Evolutionary conservation across 1,140 invertebrate genomes (phyloP), one percentile per base, ranked within the genome.

Genomic region (Ceratoteleas bidentatus): DNA sequence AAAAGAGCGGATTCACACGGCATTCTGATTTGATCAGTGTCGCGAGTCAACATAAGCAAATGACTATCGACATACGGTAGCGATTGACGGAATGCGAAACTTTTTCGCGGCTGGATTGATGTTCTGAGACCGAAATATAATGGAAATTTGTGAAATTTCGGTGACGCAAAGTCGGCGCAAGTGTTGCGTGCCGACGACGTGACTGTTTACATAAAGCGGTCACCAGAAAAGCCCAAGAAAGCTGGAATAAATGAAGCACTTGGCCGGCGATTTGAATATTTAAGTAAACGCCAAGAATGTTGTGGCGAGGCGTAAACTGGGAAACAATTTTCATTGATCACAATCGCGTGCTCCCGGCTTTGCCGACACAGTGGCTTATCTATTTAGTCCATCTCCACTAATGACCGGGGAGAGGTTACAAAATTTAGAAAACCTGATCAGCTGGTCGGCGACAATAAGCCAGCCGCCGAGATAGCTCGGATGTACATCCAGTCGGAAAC

Each of bases 51-150:
- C 54, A 45, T 50, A 52, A 79, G 66, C 32, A 66, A 70, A 79
- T 72, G 58, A 66, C 54, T 72, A 72, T 79, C 49, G 47, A 79
- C 76, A 50, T 53, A 61, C 47, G 52, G 60, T 66, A 54, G 24
- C 38, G 8, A 16, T 8, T 61, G 68, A 40, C 60, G 7, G 14
- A 58, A 36, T 43, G 75, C 68, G 76, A 79, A 79, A 79, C 60
- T 79, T 79, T 60, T 61, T 52, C n/a, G n/a, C n/a, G n/a, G n/a
- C n/a, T n/a, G n/a, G n/a, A n/a, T n/a, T n/a, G n/a, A n/a, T n/a
- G n/a, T n/a, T n/a, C n/a, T n/a, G n/a, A n/a, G n/a, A n/a, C n/a
- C n/a, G n/a, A n/a, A n/a, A n/a, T n/a, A n/a, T n/a, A n/a, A n/a
- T n/a, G n/a, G n/a, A n/a, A n/a, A n/a, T n/a, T n/a, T n/a, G n/a